Evolutionary conservation across 2,113 vertebrate species (phyloP), one percentile per base, ranked within the genome.

Genomic region (Thryonomys swinderianus): DNA sequence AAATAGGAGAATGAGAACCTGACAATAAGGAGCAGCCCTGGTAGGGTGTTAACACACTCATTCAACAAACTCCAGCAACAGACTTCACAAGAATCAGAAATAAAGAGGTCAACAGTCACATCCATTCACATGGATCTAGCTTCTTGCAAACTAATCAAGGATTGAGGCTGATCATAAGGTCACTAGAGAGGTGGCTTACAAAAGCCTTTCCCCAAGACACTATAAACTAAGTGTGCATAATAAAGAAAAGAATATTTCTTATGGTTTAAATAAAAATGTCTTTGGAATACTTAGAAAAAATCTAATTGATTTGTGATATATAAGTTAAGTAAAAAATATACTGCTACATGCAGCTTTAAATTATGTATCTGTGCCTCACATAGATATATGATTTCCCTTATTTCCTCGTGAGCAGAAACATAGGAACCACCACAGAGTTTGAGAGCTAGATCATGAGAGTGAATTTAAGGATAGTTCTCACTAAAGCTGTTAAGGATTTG

Each of bases 81-180:
- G 40, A n/a, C 57, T 93, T 95, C 66, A 74, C 17, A 95, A 9
- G 61, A 95, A 95, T 34, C n/a, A 88, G 37, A 94, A 95, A 92
- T 73, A 13, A 85, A 91, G 13, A 78, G 42, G 88, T 92, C 90
- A 96, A 78, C 74, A 97, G 62, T 4, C 25, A 92, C 88, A 23
- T 76, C 51, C 40, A 93, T 76, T 51, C 64, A 93, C 76, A 95
- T 14, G 20, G 48, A 90, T 84, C 61, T 92, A 64, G 59, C 13
- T 95, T 95, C 45, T 93, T 48, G 16, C 3, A 93, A 96, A 95
- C 25, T 92, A 92, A 96, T 67, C 82, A 96, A 81, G 48, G 21
- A 18, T 82, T 94, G 17, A 89, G 40, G n/a, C 67, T 93, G 37
- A 76, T 93, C 42, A 89, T 71, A 59, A 90, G 55, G 45, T 95